Percentiles rank a stretch among this genome's conserved stretches.
Conservation (phyloP, 2,113 vertebrate genomes). For the Casuarius casuarius region DNA sequence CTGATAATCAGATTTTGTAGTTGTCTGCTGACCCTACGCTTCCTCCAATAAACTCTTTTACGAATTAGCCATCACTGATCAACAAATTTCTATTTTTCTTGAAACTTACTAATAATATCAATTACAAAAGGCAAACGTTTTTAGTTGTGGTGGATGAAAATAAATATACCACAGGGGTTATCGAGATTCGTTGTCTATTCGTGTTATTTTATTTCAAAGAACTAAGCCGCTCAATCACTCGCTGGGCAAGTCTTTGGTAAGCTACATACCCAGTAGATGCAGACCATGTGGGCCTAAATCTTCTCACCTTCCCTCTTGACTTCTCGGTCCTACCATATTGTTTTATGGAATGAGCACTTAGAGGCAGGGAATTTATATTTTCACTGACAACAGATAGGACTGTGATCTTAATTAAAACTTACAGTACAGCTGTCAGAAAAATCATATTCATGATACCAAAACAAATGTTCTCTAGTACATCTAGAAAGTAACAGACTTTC, state of each 20-base stretch:
- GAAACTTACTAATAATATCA: not conserved
- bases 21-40: not conserved
- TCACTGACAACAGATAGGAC: not conserved
- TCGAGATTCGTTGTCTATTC: not conserved
- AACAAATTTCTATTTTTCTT: not conserved
- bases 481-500: not conserved
- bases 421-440: not conserved
- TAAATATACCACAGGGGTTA: not conserved
- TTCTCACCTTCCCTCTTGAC: not conserved
- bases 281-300: not conserved
- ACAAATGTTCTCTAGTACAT: not conserved
- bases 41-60: not conserved
- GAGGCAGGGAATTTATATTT: not conserved
- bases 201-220: not conserved
- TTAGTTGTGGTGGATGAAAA: not conserved
- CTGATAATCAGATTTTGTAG: not conserved
- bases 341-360: not conserved
- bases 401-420: not conserved
- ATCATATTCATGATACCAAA: not conserved
- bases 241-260: not conserved
- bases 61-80: not conserved
- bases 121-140: not conserved
- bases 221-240: not conserved
- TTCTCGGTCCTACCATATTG: rapidly evolving
- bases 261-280: not conserved